phyloP scores from a whole-genome alignment of 2,113 vertebrate genomes.

The Varanus komodoensis region DNA sequence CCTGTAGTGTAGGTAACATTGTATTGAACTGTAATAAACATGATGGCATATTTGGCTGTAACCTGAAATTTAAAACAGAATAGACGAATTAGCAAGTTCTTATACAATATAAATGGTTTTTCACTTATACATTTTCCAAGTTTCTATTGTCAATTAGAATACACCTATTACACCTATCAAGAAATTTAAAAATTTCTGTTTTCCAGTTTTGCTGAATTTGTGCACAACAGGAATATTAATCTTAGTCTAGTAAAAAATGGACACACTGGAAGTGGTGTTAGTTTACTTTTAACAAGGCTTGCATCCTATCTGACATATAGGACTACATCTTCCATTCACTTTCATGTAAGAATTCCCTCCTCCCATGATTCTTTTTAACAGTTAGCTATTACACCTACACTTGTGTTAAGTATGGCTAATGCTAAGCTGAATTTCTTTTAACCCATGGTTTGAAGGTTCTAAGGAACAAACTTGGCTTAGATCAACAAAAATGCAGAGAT shows the following conservation, averaged over 20 bases:
- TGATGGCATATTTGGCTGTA: slow-evolving; percentile 80
- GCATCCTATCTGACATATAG: background rate
- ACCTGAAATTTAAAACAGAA: slow-evolving; percentile 71
- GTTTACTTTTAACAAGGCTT: no score
- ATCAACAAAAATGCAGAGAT: background rate
- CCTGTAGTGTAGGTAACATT: slow-evolving; percentile 84
- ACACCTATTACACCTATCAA: background rate
- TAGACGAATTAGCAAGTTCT: slow-evolving; percentile 4
- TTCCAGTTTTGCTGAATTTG: background rate
- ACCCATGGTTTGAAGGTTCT: background rate
- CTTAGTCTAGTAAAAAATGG: background rate
- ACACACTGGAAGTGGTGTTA: background rate
- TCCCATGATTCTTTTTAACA: background rate
- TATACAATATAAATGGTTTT: slow-evolving; percentile 5
- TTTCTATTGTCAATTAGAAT: background rate
- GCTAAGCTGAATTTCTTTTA: background rate
- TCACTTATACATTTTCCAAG: background rate
- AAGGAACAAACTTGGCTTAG: background rate
- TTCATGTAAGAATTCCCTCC: background rate
- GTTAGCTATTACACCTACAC: background rate
- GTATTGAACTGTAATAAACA: slow-evolving; percentile 88
- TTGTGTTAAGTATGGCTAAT: background rate
- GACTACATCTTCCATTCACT: background rate
- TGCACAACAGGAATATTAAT: background rate
- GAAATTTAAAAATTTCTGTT: background rate